Conservation (phyloP, 1,140 invertebrate genomes). For the Agraylea sexmaculata region DNA sequence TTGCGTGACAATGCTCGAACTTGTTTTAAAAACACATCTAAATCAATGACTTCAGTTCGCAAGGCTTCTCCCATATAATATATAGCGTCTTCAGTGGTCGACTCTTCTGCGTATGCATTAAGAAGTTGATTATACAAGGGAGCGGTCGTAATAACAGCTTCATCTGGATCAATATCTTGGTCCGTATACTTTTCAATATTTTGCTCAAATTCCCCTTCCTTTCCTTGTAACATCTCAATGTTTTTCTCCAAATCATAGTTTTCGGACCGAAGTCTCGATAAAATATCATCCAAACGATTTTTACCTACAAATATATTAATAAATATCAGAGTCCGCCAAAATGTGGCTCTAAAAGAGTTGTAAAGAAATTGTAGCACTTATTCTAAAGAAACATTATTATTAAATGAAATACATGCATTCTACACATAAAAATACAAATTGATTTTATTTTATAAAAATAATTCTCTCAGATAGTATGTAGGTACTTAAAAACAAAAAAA, state of each 20-base stretch:
- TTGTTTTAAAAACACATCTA: constrained; percentile 95
- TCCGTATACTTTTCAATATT: constrained; percentile 66
- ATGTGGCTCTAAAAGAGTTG: too few relatives aligned
- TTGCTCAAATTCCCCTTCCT: constrained; percentile 75
- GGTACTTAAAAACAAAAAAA: too few relatives aligned
- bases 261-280: constrained; percentile 73
- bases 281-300: constrained; percentile 67
- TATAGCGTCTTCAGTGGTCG: constrained; percentile 95
- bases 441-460: too few relatives aligned
- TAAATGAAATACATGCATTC: too few relatives aligned
- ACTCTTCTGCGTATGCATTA: constrained; percentile 94
- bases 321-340: too few relatives aligned
- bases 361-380: too few relatives aligned
- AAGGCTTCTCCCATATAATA: constrained; percentile 97
- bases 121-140: constrained; percentile 95
- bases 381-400: too few relatives aligned
- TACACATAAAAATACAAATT: too few relatives aligned
- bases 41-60: constrained; percentile 81
- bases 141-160: constrained; percentile 91
- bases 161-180: constrained; percentile 85
- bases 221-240: constrained; percentile 69
- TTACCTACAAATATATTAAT: too few relatives aligned
- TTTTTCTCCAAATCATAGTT: constrained; percentile 77
- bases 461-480: too few relatives aligned
- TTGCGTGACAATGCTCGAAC: constrained; percentile 86